Evolutionary conservation across 2,888 invertebrate genomes (phyloP).

Genomic region (Pollenia labialis): DNA sequence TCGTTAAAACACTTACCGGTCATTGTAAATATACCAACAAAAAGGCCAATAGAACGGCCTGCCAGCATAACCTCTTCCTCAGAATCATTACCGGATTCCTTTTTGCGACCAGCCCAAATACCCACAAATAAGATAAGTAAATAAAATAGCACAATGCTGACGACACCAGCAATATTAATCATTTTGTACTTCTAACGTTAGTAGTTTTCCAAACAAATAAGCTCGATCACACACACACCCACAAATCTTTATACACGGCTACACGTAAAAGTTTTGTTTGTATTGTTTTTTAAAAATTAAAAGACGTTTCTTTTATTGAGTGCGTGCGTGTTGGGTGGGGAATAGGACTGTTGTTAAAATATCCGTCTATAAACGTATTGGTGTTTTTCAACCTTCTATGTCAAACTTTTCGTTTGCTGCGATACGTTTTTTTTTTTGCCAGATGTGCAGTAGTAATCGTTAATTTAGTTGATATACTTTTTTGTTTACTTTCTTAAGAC

Average conservation of each 20-base stretch:
- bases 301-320: conserved; percentile 19
- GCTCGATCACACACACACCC: conserved; percentile 11
- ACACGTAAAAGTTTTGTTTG: background rate
- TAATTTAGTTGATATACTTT: conserved; percentile 21
- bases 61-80: conserved; percentile 99
- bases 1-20: conserved; percentile 88
- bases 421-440: conserved; percentile 1
- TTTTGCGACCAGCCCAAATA: conserved; percentile 98
- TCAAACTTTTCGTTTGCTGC: conserved; percentile 24
- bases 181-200: conserved; percentile 84
- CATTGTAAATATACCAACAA: conserved; percentile 99
- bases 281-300: conserved; percentile 45
- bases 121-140: conserved; percentile 97
- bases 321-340: background rate
- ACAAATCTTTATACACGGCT: background rate
- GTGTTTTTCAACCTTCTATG: conserved; percentile 33
- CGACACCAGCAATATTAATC: conserved; percentile 96
- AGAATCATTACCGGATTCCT: conserved; percentile 93
- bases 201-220: conserved; percentile 14
- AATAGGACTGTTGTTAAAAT: background rate
- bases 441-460: conserved; percentile 13
- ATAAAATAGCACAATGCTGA: conserved; percentile 98
- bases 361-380: background rate
- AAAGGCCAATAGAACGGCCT: conserved; percentile 97
- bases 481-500: conserved; percentile 33